A percentile compares a stretch with the other conserved stretches of the same genome.
phyloP scores from a whole-genome alignment of 1,140 invertebrate genomes.

The Stenopsyche tienmushanensis region DNA sequence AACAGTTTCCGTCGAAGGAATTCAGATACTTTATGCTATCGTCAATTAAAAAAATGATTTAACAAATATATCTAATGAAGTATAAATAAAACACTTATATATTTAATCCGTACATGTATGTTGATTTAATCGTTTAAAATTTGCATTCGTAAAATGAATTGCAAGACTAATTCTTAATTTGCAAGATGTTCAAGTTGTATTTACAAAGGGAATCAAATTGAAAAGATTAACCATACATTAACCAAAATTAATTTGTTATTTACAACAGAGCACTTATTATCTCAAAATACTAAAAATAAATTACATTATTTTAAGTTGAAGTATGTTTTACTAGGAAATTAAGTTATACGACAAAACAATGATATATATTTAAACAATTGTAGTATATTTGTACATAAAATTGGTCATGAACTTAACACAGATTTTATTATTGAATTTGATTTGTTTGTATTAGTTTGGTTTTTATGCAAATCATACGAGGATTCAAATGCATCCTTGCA shows the following conservation, averaged over 20 bases:
- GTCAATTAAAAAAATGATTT: too few species aligned
- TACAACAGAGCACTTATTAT: background rate
- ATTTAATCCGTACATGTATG: too few species aligned
- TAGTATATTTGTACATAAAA: conserved; percentile 6
- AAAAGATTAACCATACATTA: background rate
- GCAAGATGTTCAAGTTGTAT: too few species aligned
- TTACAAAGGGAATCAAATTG: too few species aligned
- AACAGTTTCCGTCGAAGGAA: too few species aligned
- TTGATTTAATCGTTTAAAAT: too few species aligned
- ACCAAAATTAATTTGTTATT: background rate
- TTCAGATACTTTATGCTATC: too few species aligned
- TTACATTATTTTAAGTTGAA: background rate
- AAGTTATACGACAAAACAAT: background rate
- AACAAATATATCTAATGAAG: too few species aligned
- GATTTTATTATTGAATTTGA: background rate
- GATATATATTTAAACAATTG: background rate
- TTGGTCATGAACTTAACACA: conserved; percentile 7
- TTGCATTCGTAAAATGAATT: too few species aligned
- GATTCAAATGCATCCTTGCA: conserved; percentile 4
- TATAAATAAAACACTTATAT: too few species aligned
- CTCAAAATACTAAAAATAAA: conserved; percentile 2
- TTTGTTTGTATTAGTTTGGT: background rate
- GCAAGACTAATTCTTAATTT: too few species aligned
- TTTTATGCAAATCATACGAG: background rate
- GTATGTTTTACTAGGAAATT: background rate